These are phyloP conservation scores for Cercocebus atys DNA, from an alignment of 2,113 vertebrate species.

Conservation along the genomic window DNA sequence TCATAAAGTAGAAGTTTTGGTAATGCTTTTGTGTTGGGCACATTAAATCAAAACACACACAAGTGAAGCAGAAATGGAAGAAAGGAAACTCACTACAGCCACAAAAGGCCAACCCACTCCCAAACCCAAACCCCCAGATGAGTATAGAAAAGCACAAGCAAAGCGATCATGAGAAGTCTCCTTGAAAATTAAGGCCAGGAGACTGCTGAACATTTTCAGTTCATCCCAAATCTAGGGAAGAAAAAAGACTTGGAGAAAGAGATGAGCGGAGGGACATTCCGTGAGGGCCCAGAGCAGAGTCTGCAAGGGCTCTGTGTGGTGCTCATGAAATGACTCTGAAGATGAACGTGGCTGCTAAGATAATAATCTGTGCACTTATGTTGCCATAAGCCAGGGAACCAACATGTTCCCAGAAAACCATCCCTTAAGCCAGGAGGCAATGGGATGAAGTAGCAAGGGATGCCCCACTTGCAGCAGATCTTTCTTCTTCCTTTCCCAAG, in stretches of 20 bases:
- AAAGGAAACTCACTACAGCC: neutral
- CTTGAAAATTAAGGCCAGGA: neutral
- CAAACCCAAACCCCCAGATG: neutral
- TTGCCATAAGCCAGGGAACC: neutral
- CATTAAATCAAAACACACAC: neutral
- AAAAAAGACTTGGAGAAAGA: neutral
- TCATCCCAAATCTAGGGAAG: neutral
- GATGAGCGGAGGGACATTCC: neutral
- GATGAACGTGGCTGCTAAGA: slow-evolving; percentile 54
- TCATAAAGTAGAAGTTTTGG: neutral
- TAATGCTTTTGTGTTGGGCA: neutral
- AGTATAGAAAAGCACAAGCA: neutral
- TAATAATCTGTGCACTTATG: neutral
- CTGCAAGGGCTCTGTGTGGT: neutral
- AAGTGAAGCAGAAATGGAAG: neutral
- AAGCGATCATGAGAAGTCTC: neutral
- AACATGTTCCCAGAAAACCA: neutral
- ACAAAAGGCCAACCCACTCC: neutral
- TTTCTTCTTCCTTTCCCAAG: neutral
- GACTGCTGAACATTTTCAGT: neutral
- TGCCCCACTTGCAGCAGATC: neutral
- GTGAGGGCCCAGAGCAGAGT: neutral
- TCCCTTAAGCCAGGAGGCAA: neutral
- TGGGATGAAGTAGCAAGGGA: rapidly evolving
- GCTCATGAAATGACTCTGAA: slow-evolving; percentile 42